Conservation (phyloP, 2,113 vertebrate species). For the Corythornis vintsioides region DNA sequence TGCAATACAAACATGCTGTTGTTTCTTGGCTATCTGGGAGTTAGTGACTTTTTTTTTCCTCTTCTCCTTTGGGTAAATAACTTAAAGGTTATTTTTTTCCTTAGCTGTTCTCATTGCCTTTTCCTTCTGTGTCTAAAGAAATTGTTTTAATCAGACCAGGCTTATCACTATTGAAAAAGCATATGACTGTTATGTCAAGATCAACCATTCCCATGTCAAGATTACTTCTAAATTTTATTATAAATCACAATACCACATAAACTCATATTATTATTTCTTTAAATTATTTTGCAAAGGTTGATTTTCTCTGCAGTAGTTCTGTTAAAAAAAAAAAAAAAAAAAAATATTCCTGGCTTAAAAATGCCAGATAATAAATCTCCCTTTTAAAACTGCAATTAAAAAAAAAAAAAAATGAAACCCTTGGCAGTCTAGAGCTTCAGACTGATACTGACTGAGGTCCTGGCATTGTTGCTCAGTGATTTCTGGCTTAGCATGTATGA, state of each 20-base stretch:
- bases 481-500: constrained; percentile 13
- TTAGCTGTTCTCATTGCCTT: background rate
- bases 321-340: background rate
- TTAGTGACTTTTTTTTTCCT: background rate
- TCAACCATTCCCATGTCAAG: background rate
- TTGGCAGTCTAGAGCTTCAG: background rate
- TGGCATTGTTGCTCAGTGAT: background rate
- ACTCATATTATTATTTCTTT: background rate
- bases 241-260: background rate
- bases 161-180: background rate
- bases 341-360: background rate
- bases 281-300: background rate
- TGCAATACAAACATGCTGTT: background rate
- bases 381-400: background rate
- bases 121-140: background rate
- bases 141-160: background rate
- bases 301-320: background rate
- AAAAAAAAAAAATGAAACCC: background rate
- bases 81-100: background rate
- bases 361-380: background rate
- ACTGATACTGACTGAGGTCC: background rate
- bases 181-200: background rate
- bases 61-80: background rate
- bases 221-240: background rate
- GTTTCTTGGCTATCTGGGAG: background rate